Base-by-base conservation (phyloP, 2,797 vertebrate genomes). In the Diplodus sargus region DNA sequence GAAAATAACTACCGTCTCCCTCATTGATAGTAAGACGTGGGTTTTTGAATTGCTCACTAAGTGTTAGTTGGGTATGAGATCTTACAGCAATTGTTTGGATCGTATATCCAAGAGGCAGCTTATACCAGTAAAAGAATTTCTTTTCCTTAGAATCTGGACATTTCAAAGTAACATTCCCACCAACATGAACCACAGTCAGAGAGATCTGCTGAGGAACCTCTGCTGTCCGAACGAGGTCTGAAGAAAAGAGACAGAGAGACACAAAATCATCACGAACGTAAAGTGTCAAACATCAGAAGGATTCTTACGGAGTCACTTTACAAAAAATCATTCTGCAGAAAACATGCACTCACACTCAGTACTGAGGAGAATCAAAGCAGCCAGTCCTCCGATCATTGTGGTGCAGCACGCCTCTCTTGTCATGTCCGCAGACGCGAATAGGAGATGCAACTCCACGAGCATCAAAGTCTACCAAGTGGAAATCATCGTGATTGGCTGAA, bases 1-100 rank as follows among this genome's bases (percentile, higher is more conserved):
- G 25, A 13, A 9, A 0, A 70, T 11, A 64, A 4, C 22, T 0
- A 22, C 6, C 3, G 1, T 10, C 0, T 0, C 0, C 0, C 0
- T 12, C 4, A 39, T 0, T 43, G 6, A 82, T 0, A 1, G 0
- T 49, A 47, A 85, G 85, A 49, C 48, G 53, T 0, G 60, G 22
- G 12, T 42, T 39, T 0, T 51, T 52, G 47, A 73, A 83, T 23
- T 22, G 8, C 20, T 15, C 39, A 23, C 0, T 0, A 1, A 56
- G 4, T 13, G 0, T 43, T 17, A 2, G 4, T 25, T 30, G 4
- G 4, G 0, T 4, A 10, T 10, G 0, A 22, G 2, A 11, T 17
- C 1, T 13, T 23, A 0, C 0, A 39, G 13, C 65, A 7, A 89
- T 56, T 6, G 0, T 43, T 67, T 86, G 63, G 5, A 52, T 0